Conservation (phyloP, 2,888 invertebrate genomes). For the Carterocephalus palaemon region DNA sequence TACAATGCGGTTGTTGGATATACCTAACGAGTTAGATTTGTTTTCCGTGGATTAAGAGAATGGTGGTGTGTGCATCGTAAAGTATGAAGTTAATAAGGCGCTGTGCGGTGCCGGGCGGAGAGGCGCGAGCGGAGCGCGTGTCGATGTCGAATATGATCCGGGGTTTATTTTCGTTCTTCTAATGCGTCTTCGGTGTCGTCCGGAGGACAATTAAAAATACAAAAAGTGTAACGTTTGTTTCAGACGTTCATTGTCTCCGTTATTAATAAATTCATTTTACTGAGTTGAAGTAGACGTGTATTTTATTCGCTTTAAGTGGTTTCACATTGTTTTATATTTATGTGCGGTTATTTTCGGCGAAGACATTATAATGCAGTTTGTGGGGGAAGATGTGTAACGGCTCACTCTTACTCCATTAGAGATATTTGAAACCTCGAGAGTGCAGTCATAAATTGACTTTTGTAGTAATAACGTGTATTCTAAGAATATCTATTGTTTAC, state of each 20-base stretch:
- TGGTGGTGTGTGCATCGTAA: slow-evolving; percentile 43
- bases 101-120: slow-evolving; percentile 17
- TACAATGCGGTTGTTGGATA: slow-evolving; percentile 36
- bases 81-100: slow-evolving; percentile 21
- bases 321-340: slow-evolving; percentile 80
- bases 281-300: slow-evolving; percentile 76
- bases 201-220: slow-evolving; percentile 78
- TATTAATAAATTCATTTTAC: slow-evolving; percentile 80
- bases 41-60: slow-evolving; percentile 37
- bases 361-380: slow-evolving; percentile 78
- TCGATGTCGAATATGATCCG: slow-evolving; percentile 71
- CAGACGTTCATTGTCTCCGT: slow-evolving; percentile 79
- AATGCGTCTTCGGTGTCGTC: slow-evolving; percentile 74
- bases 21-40: slow-evolving; percentile 38
- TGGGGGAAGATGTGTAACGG: slow-evolving; percentile 76
- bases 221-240: slow-evolving; percentile 76
- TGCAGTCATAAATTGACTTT: slow-evolving; percentile 76
- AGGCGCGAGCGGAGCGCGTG: slow-evolving; percentile 29
- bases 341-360: slow-evolving; percentile 76
- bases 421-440: slow-evolving; percentile 77
- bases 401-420: slow-evolving; percentile 76
- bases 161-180: slow-evolving; percentile 75
- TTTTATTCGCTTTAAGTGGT: slow-evolving; percentile 80
- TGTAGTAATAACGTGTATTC: slow-evolving; percentile 66
- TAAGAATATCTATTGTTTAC: slow-evolving; percentile 65